phyloP scores from a whole-genome alignment of 2,888 invertebrate species.

The Brenthis ino region DNA sequence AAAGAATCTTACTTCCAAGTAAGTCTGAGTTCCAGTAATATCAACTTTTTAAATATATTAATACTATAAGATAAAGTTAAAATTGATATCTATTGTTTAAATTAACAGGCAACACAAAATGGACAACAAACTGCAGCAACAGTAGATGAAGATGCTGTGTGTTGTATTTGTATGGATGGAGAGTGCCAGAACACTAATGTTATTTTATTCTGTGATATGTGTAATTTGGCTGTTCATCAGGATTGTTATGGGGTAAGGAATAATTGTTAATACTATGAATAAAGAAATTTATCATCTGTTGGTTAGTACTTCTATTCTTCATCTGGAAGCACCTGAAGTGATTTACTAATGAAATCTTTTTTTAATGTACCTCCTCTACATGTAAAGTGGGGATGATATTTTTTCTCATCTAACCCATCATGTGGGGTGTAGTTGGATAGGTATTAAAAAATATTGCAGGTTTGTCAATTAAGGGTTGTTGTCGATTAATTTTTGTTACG shows the following conservation, averaged over 20 bases:
- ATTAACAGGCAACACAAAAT: constrained; percentile 83
- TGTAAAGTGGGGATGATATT: too few relatives aligned
- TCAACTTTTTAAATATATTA: too few relatives aligned
- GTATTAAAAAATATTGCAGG: too few relatives aligned
- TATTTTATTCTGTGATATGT: constrained; percentile 99
- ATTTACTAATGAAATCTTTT: too few relatives aligned
- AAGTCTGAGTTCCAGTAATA: background rate
- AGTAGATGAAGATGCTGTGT: constrained; percentile 98
- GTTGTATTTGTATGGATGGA: constrained; percentile 99
- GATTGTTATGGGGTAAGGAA: constrained; percentile 95
- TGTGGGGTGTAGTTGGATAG: too few relatives aligned
- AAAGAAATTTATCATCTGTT: background rate
- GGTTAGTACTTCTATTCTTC: too few relatives aligned
- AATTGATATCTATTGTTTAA: background rate
- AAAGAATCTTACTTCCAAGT: constrained; percentile 98
- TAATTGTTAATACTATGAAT: background rate
- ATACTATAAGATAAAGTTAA: too few relatives aligned
- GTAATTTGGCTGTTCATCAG: constrained; percentile 99
- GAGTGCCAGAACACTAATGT: constrained; percentile 99
- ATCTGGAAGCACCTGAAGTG: too few relatives aligned
- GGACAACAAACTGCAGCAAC: constrained; percentile 88
- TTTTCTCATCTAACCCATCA: too few relatives aligned
- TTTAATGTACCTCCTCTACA: too few relatives aligned
- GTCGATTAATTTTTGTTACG: too few relatives aligned
- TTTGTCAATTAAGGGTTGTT: too few relatives aligned